A percentile compares a stretch with the other conserved stretches of the same genome.
phyloP scores from a whole-genome alignment of 2,888 invertebrate genomes.

The Opisthograptis luteolata region DNA sequence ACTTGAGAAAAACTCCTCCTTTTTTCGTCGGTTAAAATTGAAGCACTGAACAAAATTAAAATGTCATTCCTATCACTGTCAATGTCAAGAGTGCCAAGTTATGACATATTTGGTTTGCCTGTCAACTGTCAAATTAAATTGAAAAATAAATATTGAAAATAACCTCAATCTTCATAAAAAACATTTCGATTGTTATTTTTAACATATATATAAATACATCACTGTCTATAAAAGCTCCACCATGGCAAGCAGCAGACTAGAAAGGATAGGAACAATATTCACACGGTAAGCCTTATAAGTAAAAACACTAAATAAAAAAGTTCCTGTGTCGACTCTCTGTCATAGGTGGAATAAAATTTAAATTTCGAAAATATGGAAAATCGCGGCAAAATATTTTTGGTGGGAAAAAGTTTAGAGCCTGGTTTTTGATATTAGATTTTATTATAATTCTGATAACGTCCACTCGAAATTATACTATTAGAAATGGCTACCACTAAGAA shows the following conservation, averaged over 20 bases:
- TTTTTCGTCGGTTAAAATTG: too few species aligned
- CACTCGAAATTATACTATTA: not conserved
- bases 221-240: not conserved
- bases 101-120: too few species aligned
- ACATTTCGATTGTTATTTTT: too few species aligned
- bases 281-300: constrained; percentile 84
- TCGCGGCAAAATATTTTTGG: constrained; percentile 3
- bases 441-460: not conserved
- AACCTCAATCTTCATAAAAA: too few species aligned
- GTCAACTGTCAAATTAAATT: too few species aligned
- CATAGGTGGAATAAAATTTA: not conserved
- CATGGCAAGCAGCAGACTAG: constrained; percentile 89
- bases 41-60: too few species aligned
- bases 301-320: not conserved
- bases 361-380: constrained; percentile 1
- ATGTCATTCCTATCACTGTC: too few species aligned
- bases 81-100: too few species aligned
- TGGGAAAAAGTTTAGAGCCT: constrained; percentile 1
- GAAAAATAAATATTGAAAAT: too few species aligned
- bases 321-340: too few species aligned
- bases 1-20: too few species aligned
- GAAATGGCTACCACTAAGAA: constrained; percentile 60
- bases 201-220: not conserved
- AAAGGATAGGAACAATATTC: constrained; percentile 90
- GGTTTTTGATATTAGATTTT: not conserved